Conservation (phyloP, 2,888 invertebrate genomes). For the Griposia aprilina region DNA sequence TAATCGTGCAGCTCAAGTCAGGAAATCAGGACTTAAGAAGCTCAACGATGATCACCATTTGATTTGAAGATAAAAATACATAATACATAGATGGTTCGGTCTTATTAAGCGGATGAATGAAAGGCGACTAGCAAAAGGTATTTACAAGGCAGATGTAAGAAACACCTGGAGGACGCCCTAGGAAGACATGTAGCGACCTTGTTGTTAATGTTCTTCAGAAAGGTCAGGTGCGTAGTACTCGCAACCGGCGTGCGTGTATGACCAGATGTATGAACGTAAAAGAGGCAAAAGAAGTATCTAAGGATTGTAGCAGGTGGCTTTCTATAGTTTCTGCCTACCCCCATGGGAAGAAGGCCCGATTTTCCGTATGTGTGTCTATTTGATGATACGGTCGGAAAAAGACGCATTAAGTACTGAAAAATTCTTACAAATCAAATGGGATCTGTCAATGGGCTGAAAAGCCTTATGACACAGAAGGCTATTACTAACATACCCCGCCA, state of each 20-base stretch:
- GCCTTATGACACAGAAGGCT: background rate
- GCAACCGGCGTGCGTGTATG: no score
- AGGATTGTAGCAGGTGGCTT: background rate
- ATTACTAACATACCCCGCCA: conserved; percentile 3
- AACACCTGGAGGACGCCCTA: no score
- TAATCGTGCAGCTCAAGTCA: no score
- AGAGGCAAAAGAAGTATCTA: background rate
- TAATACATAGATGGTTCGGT: no score
- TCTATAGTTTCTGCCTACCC: background rate
- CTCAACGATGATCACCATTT: background rate
- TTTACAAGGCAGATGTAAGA: background rate
- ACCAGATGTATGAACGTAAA: background rate
- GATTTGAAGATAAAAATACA: background rate
- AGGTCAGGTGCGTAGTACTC: no score
- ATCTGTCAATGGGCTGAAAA: conserved; percentile 2
- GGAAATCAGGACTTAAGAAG: no score
- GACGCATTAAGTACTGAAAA: background rate
- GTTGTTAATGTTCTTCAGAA: no score
- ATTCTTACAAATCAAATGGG: background rate
- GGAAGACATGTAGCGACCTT: no score
- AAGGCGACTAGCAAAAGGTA: background rate
- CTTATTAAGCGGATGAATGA: background rate
- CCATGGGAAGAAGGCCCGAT: background rate
- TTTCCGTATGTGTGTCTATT: background rate
- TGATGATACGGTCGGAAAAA: background rate